Base-by-base conservation (phyloP, 1,140 invertebrate genomes). In the Aphis craccivora region DNA sequence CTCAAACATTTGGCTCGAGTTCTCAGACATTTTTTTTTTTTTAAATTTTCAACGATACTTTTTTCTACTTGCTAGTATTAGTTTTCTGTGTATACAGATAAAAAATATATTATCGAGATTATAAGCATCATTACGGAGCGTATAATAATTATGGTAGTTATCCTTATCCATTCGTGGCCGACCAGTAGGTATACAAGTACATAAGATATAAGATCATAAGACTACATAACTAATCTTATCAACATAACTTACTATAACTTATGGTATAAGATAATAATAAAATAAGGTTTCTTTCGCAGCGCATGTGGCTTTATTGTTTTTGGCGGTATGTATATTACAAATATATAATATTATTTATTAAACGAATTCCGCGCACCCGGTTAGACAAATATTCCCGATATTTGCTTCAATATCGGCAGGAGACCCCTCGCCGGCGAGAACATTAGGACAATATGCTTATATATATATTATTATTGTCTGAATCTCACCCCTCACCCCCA, bases 351-450 rank as follows among this genome's bases (percentile, higher is more conserved):
- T 81, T 76, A 91, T 92, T 92, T 92, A 92, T 92, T 92, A 92
- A 92, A 92, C 67, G 91, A 92, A 92, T 92, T 92, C 91, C 91
- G 37, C 25, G 90, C 67, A 35, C 43, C 55, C 55, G 91, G 51
- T 81, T 37, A 35, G 30, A 48, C 91, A 92, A 92, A 92, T 92
- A 92, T 92, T 92, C 67, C 91, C 67, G 91, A 92, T 92, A 92
- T 92, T 92, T 51, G 45, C 67, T 92, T 92, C 67, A 83, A 92
- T 92, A 92, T 51, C 91, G 88, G 48, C 43, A 9, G n/a, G 14
- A 83, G 60, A 37, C 91, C 91, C 91, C n/a, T 92, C 91, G 40
- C 23, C 35, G n/a, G n/a, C 43, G 67, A 37, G 90, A n/a, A 23
- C 30, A 45, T 45, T 48, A 81, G 90, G 55, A 81, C 60, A 91